Evolutionary conservation across 1,140 invertebrate genomes (phyloP).

Genomic region (Calliopsis andreniformis): DNA sequence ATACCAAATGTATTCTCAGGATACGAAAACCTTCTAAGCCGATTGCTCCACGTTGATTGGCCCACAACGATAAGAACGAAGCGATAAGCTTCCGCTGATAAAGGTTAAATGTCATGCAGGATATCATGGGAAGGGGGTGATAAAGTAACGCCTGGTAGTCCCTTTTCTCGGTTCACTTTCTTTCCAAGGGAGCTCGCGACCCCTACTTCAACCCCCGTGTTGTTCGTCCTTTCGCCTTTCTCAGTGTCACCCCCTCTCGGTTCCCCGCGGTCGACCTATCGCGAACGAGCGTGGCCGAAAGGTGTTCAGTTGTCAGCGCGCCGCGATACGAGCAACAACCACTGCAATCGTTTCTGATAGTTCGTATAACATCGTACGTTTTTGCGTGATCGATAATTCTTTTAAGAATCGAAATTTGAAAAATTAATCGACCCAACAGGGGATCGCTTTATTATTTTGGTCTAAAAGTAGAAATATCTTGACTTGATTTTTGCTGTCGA

Average conservation of each 20-base stretch:
- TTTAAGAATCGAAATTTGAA: not conserved
- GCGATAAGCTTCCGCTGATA: conserved; percentile 32
- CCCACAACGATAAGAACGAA: conserved; percentile 7
- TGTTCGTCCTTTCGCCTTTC: conserved; percentile 12
- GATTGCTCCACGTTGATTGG: conserved; percentile 8
- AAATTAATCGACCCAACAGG: too few relatives aligned
- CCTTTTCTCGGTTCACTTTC: not conserved
- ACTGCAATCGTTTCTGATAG: too few relatives aligned
- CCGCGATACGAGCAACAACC: conserved; percentile 36
- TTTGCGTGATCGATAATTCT: not conserved
- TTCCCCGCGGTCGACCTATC: not conserved
- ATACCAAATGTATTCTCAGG: not conserved
- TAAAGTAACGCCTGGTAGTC: not conserved
- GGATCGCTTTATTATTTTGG: too few relatives aligned
- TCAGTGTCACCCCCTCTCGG: not conserved
- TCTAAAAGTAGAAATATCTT: too few relatives aligned
- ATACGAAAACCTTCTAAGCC: not conserved
- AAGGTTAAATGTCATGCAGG: conserved; percentile 20
- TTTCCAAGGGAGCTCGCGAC: not conserved
- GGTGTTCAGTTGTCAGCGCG: conserved; percentile 55
- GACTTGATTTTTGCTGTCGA: too few relatives aligned
- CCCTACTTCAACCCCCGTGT: not conserved
- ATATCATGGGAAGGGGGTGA: too few relatives aligned
- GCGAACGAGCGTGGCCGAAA: not conserved
- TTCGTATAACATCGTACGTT: not conserved